Evolutionary conservation across 2,113 vertebrate genomes (phyloP).

Genomic region (Onychostruthus taczanowskii): DNA sequence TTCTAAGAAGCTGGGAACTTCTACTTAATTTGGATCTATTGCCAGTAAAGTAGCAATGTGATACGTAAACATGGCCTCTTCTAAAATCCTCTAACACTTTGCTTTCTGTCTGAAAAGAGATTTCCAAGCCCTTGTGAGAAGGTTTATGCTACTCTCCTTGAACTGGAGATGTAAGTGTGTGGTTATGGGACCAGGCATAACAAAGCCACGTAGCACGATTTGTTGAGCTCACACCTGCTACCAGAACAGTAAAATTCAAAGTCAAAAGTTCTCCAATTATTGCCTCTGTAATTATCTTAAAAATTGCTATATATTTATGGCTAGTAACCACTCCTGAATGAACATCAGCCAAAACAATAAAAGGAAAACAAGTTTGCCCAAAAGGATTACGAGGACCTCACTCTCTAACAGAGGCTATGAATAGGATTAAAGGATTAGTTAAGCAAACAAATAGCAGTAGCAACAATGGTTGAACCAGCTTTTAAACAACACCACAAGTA

Average conservation of each 20-base stretch:
- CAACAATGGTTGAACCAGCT: background rate
- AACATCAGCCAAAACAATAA: background rate
- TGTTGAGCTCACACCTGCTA: background rate
- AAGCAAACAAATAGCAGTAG: background rate
- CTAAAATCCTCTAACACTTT: background rate
- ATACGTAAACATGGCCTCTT: background rate
- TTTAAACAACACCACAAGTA: background rate
- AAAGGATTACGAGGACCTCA: background rate
- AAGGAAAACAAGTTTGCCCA: background rate
- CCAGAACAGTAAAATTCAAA: background rate
- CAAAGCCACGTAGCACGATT: background rate
- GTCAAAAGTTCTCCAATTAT: background rate
- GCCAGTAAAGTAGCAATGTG: background rate
- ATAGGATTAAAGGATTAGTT: slow-evolving; percentile 19
- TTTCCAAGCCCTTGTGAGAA: background rate
- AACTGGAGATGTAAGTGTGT: rapidly evolving
- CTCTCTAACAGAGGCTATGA: background rate
- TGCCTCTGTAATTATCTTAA: background rate
- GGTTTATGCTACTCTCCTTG: background rate
- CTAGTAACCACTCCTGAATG: background rate
- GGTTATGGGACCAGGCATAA: background rate
- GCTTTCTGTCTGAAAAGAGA: background rate
- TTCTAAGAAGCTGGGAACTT: background rate
- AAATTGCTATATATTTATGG: background rate
- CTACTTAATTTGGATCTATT: background rate